phyloP scores from a whole-genome alignment of 2,113 vertebrate species.

The Takifugu flavidus region DNA sequence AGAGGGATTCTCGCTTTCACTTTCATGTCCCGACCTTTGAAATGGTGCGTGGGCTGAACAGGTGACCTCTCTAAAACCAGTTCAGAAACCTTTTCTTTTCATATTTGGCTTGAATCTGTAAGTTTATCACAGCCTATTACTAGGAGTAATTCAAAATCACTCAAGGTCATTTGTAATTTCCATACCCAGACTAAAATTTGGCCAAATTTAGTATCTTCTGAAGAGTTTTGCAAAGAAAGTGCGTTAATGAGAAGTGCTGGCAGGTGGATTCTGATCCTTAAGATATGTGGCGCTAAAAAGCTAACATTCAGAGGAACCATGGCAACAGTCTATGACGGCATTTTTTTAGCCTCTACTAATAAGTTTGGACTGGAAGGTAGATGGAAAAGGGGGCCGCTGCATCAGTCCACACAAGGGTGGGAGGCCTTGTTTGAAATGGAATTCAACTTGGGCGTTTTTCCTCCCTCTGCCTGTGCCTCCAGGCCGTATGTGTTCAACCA shows the following conservation, averaged over 20 bases:
- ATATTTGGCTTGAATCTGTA: no score
- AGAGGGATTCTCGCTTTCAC: no score
- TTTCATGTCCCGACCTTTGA: no score
- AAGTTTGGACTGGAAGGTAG: not conserved
- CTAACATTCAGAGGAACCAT: no score
- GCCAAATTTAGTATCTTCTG: not conserved
- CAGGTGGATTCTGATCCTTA: no score
- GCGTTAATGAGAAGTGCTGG: not conserved
- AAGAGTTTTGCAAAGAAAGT: not conserved
- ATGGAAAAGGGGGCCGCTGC: constrained; percentile 2
- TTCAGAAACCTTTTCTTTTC: no score
- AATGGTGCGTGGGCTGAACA: no score
- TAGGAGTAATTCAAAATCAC: not conserved
- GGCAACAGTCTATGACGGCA: no score
- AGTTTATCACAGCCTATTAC: no score
- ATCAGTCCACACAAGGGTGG: constrained; percentile 32
- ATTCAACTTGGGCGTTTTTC: constrained; percentile 49
- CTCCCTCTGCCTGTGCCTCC: constrained; percentile 52
- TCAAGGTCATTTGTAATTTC: not conserved
- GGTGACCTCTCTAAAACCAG: no score
- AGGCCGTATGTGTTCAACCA: constrained; percentile 46
- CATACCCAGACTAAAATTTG: not conserved
- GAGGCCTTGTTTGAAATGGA: constrained; percentile 41
- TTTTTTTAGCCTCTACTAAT: no score
- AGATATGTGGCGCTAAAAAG: no score